Percentiles rank a stretch among this genome's conserved stretches.
Evolutionary conservation across 2,888 invertebrate species (phyloP).

Genomic region (Eilema caniola): DNA sequence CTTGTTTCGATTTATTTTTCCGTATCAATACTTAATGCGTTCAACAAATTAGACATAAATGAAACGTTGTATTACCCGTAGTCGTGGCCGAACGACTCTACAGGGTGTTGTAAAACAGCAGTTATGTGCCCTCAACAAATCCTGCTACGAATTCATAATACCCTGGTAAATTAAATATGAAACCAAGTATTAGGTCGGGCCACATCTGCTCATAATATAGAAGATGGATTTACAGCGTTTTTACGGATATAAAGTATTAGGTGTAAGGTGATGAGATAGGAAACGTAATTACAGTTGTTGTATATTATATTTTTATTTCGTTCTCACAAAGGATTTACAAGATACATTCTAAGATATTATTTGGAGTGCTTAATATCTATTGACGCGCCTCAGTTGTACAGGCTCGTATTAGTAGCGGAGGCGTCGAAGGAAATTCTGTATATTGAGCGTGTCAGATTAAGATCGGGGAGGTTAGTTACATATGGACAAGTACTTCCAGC

Average conservation of each 20-base stretch:
- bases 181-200: slow-evolving; percentile 49
- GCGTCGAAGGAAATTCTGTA: no score
- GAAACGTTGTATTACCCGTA: slow-evolving; percentile 64
- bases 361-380: neutral
- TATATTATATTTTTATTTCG: neutral
- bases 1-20: neutral
- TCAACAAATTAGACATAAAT: slow-evolving; percentile 69
- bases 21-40: slow-evolving; percentile 57
- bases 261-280: slow-evolving; percentile 29
- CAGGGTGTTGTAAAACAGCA: slow-evolving; percentile 70
- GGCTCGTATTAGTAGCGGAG: no score
- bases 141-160: slow-evolving; percentile 59
- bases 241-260: slow-evolving; percentile 27
- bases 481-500: no score
- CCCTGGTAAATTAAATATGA: slow-evolving; percentile 68
- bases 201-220: slow-evolving; percentile 45
- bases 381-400: neutral
- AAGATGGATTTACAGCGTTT: slow-evolving; percentile 36
- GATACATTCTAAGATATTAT: neutral
- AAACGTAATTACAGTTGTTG: slow-evolving; percentile 24
- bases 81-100: slow-evolving; percentile 60
- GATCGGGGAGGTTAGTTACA: no score
- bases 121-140: slow-evolving; percentile 60
- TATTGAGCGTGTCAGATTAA: no score
- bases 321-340: neutral